Evolutionary conservation across 2,113 vertebrate species (phyloP), one percentile per base, ranked within the genome.

Genomic region (Bolborhynchus lineola): DNA sequence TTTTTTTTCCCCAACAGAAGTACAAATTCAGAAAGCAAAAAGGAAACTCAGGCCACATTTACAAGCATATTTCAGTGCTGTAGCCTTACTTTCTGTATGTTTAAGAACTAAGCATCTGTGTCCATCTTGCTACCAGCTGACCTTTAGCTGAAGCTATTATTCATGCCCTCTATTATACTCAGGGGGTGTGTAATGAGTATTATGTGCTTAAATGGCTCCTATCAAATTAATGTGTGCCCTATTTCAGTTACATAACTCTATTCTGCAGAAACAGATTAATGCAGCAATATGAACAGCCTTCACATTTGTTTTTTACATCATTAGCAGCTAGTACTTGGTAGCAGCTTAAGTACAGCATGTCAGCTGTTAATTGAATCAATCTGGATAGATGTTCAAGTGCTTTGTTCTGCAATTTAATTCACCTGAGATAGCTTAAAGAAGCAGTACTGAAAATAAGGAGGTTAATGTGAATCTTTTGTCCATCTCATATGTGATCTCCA

Each of bases 141-240:
- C 57, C 93, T 89, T 5, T 16, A 52, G 94, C 91, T 85, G 52
- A 20, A 81, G 76, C 87, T 70, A 19, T 53, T 96, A 71, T 59
- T 70, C 5, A 6, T 94, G 92, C 47, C 57, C 71, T 90, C 82
- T 76, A 9, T 90, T 67, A 95, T 35, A 77, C 55, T 83, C 74
- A 9, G 53, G 95, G 95, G 94, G 92, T 96, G 29, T 86, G 85
- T 89, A 67, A 86, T 72, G 90, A 92, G 96, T 84, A 89, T 65
- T 78, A 33, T 80, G 91, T 68, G 53, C 72, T 86, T 77, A 59
- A 26, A 44, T 60, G 70, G 88, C 76, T 96, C 62, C 77, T 71
- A 47, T 28, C 39, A 37, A 13, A 81, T 67, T 90, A 3, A 57
- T 5, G 0, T 24, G 37, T 78, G 60, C 68, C 1, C 2, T 41